Conservation (phyloP, 2,113 vertebrate species). For the Syngnathus floridae region DNA sequence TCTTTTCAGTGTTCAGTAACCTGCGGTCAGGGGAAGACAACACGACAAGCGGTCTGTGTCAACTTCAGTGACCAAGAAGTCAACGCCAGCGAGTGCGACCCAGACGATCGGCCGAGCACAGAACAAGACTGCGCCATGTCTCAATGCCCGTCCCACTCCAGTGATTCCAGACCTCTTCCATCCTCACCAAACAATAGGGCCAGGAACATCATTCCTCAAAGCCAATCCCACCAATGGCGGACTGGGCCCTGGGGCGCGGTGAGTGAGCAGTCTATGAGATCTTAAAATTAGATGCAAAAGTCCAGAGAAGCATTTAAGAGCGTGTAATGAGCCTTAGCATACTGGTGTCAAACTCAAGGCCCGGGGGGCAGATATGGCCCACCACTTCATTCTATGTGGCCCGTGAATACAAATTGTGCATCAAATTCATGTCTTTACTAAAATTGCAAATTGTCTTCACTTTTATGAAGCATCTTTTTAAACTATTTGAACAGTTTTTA, state of each 20-base stretch:
- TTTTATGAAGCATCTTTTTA: too few relatives aligned
- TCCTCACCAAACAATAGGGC: constrained; percentile 64
- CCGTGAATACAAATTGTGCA: too few relatives aligned
- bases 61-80: constrained; percentile 86
- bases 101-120: constrained; percentile 79
- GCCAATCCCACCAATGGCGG: constrained; percentile 87
- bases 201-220: constrained; percentile 68
- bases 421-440: too few relatives aligned
- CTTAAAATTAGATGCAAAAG: neutral
- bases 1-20: constrained; percentile 85
- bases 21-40: constrained; percentile 90
- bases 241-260: constrained; percentile 97
- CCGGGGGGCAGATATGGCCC: too few relatives aligned
- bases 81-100: constrained; percentile 82
- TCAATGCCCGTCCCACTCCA: constrained; percentile 80
- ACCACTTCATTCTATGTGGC: too few relatives aligned
- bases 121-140: constrained; percentile 91
- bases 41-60: constrained; percentile 85
- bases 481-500: too few relatives aligned
- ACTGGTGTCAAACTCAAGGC: too few relatives aligned
- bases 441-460: too few relatives aligned
- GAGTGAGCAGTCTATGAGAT: constrained; percentile 47
- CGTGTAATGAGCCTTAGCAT: too few relatives aligned
- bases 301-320: neutral
- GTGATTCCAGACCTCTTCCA: constrained; percentile 65